These are phyloP conservation scores for Columba guinea DNA, from an alignment of 2,797 vertebrate genomes.

Conservation along the genomic window DNA sequence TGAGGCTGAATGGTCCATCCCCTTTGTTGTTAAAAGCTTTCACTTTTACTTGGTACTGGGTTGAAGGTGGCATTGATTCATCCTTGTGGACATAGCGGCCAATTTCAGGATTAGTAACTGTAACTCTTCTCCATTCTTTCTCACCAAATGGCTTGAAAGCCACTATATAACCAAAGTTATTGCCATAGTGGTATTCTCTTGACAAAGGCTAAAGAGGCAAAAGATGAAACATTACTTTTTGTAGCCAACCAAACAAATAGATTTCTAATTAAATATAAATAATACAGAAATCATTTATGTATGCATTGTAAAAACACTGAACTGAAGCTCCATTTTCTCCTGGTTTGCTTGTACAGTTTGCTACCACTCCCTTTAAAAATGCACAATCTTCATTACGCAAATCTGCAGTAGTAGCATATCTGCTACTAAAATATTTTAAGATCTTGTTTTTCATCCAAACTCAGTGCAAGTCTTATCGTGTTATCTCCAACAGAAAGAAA, in stretches of 20 bases:
- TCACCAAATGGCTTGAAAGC: slow-evolving; percentile 87
- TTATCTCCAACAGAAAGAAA: not conserved
- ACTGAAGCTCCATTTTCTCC: not conserved
- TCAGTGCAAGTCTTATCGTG: not conserved
- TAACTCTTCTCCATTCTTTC: slow-evolving; percentile 89
- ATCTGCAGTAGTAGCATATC: not conserved
- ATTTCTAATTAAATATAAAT: not conserved
- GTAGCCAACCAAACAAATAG: not conserved
- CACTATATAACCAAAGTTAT: slow-evolving; percentile 93
- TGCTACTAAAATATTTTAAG: not conserved
- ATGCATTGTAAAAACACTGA: not conserved
- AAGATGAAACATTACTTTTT: not conserved
- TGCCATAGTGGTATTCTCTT: slow-evolving; percentile 92
- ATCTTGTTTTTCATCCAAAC: not conserved
- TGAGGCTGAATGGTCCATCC: slow-evolving; percentile 91
- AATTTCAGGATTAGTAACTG: slow-evolving; percentile 86
- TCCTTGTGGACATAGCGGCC: slow-evolving; percentile 92
- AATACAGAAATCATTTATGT: not conserved
- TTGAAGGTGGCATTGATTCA: slow-evolving; percentile 82
- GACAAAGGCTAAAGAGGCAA: slow-evolving; percentile 86
- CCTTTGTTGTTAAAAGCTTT: slow-evolving; percentile 93
- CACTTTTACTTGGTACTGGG: slow-evolving; percentile 92
- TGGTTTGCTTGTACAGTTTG: not conserved
- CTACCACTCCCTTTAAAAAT: not conserved
- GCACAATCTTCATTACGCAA: not conserved